Percentiles rank a stretch among this genome's conserved stretches.
phyloP scores from a whole-genome alignment of 2,888 invertebrate genomes.

The Megaustenia siamemsis region DNA sequence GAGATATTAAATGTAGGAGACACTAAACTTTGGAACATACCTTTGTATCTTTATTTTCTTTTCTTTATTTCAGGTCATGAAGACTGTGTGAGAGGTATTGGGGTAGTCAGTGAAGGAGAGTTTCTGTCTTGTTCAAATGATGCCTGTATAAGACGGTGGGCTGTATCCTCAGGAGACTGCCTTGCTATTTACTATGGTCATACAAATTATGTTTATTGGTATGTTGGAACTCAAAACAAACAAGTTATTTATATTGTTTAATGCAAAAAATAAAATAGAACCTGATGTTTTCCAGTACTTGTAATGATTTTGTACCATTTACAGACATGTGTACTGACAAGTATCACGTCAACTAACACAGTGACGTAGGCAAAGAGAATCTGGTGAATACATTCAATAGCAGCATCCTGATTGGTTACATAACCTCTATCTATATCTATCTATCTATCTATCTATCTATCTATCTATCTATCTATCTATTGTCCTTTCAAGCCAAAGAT shows the following conservation, averaged over 20 bases:
- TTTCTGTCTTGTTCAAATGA: constrained; percentile 97
- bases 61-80: constrained; percentile 86
- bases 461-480: no score
- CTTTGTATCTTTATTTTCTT: neutral
- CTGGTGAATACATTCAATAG: no score
- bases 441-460: no score
- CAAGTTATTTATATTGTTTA: neutral
- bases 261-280: neutral
- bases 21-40: no score
- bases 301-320: neutral
- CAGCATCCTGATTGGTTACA: no score
- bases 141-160: constrained; percentile 91
- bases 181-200: constrained; percentile 60
- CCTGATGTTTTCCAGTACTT: neutral
- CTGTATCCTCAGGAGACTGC: constrained; percentile 86
- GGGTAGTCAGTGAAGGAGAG: constrained; percentile 84
- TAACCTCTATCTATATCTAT: no score
- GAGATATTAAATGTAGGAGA: no score
- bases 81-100: constrained; percentile 93
- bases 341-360: neutral
- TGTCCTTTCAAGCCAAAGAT: no score
- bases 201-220: constrained; percentile 86
- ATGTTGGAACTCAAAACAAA: neutral
- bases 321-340: neutral
- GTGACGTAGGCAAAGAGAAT: no score